Evolutionary conservation across 2,888 invertebrate species (phyloP).

Genomic region (Thecophora atra): DNA sequence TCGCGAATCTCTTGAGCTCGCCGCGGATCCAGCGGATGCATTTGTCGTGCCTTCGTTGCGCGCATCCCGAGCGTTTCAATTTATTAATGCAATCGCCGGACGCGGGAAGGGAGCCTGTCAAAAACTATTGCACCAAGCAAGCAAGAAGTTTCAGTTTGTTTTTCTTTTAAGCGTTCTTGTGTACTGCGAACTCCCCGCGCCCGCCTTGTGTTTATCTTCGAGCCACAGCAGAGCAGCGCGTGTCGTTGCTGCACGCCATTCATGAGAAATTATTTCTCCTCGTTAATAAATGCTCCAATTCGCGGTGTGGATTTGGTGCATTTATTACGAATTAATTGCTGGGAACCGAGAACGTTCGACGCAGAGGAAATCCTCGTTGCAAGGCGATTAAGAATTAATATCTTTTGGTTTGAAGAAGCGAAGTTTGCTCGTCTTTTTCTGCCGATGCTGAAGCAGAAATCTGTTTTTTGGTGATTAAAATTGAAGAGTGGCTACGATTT

Average conservation of each 20-base stretch:
- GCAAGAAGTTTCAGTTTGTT: background rate
- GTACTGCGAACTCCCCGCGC: background rate
- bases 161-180: no score
- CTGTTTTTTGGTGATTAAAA: background rate
- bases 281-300: slow-evolving; percentile 25
- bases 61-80: slow-evolving; percentile 22
- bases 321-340: slow-evolving; percentile 22
- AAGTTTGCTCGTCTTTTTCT: background rate
- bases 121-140: background rate
- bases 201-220: no score
- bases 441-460: background rate
- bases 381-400: background rate
- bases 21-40: slow-evolving; percentile 11
- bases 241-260: background rate
- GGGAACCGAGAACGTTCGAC: background rate
- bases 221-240: background rate
- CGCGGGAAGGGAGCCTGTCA: slow-evolving; percentile 21
- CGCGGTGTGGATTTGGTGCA: slow-evolving; percentile 12
- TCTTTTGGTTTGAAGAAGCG: background rate
- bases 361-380: background rate
- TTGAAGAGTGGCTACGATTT: background rate
- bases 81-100: slow-evolving; percentile 23
- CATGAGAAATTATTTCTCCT: background rate
- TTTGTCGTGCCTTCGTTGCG: slow-evolving; percentile 25
- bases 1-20: slow-evolving; percentile 24